Percentiles rank a stretch among this genome's conserved stretches.
Conservation (phyloP, 37 sponge, comb jelly and placozoan genomes). For the Diacarnus erythraeanus region DNA sequence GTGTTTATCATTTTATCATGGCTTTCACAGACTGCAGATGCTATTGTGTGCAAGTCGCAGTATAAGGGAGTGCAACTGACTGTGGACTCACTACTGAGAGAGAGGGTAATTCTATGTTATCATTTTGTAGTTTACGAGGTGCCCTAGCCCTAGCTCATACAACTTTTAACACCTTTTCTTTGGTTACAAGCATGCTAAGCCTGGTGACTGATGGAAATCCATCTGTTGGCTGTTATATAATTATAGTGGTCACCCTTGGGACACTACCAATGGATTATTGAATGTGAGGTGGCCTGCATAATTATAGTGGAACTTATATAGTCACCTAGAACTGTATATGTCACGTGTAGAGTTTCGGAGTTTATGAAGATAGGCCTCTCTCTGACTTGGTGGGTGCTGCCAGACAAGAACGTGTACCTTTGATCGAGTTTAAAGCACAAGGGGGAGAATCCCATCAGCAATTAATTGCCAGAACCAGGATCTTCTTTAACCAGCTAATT, state of each 20-base stretch:
- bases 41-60: background rate
- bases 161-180: background rate
- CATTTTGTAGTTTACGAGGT: too few relatives aligned
- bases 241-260: too few relatives aligned
- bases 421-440: conserved; percentile 7
- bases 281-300: too few relatives aligned
- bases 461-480: background rate
- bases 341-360: conserved; percentile 15
- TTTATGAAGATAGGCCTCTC: conserved; percentile 7
- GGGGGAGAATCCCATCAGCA: conserved; percentile 25
- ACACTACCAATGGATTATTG: too few relatives aligned
- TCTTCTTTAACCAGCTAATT: conserved; percentile 5
- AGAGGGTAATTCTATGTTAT: too few relatives aligned
- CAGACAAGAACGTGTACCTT: conserved; percentile 3
- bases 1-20: background rate
- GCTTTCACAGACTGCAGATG: conserved; percentile 34
- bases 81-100: conserved; percentile 20
- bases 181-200: too few relatives aligned
- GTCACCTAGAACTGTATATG: too few relatives aligned
- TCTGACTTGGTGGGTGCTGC: conserved; percentile 8
- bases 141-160: too few relatives aligned
- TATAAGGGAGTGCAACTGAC: background rate
- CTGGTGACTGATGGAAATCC: too few relatives aligned
- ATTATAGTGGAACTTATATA: too few relatives aligned
- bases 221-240: too few relatives aligned